Evolutionary conservation across 2,113 vertebrate genomes (phyloP).

Genomic region (Ictalurus punctatus): DNA sequence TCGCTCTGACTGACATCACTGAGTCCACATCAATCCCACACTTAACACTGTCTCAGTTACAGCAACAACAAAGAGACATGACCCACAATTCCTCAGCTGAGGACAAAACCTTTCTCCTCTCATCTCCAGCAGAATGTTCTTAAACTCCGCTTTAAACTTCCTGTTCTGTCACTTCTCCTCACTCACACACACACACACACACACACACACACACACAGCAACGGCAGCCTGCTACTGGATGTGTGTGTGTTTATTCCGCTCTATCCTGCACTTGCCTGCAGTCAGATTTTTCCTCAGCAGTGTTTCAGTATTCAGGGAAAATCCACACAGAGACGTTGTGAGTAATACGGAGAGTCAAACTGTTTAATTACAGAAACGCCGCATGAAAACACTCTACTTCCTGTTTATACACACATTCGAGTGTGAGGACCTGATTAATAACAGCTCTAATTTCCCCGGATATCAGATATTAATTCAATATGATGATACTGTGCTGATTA

Average conservation of each 20-base stretch:
- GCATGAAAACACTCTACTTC: background rate
- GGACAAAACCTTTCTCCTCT: background rate
- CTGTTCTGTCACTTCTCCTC: background rate
- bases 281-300: background rate
- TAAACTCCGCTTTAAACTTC: background rate
- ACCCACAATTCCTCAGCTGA: background rate
- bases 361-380: background rate
- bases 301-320: background rate
- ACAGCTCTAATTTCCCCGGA: too few species aligned
- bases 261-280: background rate
- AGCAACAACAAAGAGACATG: background rate
- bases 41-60: background rate
- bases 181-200: too few species aligned
- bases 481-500: too few species aligned
- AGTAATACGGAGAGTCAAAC: background rate
- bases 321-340: background rate
- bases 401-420: background rate
- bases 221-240: background rate
- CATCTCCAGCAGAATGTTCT: background rate
- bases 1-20: background rate
- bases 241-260: background rate
- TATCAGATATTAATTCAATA: too few species aligned
- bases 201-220: background rate
- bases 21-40: background rate
- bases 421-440: too few species aligned